Evolutionary conservation across 2,797 vertebrate species (phyloP).

Genomic region (Alfaro cultratus): DNA sequence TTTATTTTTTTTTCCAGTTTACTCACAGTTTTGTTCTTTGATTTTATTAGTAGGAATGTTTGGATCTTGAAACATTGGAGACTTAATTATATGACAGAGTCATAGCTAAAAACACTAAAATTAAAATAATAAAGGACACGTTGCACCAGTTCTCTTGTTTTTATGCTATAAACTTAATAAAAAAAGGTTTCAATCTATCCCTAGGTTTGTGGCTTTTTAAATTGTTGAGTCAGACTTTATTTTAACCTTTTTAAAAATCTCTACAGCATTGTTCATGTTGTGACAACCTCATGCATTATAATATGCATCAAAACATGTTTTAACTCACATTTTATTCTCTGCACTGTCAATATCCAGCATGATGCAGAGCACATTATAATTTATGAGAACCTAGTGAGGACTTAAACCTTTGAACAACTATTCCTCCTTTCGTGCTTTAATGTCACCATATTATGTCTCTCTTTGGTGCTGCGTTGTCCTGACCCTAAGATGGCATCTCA

Average conservation of each 20-base stretch:
- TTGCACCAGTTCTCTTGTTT: not conserved
- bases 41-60: not conserved
- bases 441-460: not conserved
- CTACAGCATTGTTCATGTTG: not conserved
- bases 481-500: not conserved
- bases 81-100: not conserved
- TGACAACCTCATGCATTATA: not conserved
- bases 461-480: not conserved
- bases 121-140: not conserved
- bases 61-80: not conserved
- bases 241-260: not conserved
- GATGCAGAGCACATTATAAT: not conserved
- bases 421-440: not conserved
- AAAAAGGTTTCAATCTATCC: not conserved
- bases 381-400: not conserved
- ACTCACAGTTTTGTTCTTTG: not conserved
- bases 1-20: not conserved
- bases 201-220: not conserved
- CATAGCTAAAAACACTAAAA: not conserved
- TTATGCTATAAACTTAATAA: not conserved
- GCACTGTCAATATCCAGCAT: not conserved
- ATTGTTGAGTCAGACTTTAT: not conserved
- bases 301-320: not conserved
- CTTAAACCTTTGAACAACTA: not conserved
- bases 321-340: not conserved